Percentiles rank a stretch among this genome's conserved stretches.
Evolutionary conservation across 2,888 invertebrate genomes (phyloP).

Genomic region (Papilio gigon): DNA sequence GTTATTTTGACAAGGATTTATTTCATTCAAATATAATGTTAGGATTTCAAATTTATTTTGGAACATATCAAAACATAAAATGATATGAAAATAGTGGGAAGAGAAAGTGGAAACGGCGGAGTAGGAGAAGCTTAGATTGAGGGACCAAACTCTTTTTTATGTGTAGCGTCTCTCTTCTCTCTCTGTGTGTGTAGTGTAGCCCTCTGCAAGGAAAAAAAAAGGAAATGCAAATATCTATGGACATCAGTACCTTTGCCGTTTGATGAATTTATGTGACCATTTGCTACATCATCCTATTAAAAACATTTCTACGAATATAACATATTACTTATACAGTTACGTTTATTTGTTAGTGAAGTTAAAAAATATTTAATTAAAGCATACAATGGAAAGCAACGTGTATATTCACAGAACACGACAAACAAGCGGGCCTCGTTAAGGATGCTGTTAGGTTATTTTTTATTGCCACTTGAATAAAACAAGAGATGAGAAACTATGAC

Average conservation of each 20-base stretch:
- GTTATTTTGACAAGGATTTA: not conserved
- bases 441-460: constrained; percentile 59
- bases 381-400: constrained; percentile 71
- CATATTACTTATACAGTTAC: not conserved
- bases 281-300: too few species aligned
- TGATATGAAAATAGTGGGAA: too few species aligned
- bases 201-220: too few species aligned
- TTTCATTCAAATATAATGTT: not conserved
- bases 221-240: too few species aligned
- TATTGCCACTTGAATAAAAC: constrained; percentile 66
- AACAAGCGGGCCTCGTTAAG: constrained; percentile 61
- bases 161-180: too few species aligned
- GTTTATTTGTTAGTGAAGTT: not conserved
- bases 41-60: not conserved
- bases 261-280: too few species aligned
- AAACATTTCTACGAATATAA: not conserved
- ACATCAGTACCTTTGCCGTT: too few species aligned
- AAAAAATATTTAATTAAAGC: constrained; percentile 25
- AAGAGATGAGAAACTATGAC: constrained; percentile 29
- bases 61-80: too few species aligned
- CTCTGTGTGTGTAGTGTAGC: too few species aligned
- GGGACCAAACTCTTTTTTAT: too few species aligned
- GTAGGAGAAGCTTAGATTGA: too few species aligned
- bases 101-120: too few species aligned
- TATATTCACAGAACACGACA: constrained; percentile 56